Base-by-base conservation (phyloP, 2,113 vertebrate genomes). In the Indicator maculatus region DNA sequence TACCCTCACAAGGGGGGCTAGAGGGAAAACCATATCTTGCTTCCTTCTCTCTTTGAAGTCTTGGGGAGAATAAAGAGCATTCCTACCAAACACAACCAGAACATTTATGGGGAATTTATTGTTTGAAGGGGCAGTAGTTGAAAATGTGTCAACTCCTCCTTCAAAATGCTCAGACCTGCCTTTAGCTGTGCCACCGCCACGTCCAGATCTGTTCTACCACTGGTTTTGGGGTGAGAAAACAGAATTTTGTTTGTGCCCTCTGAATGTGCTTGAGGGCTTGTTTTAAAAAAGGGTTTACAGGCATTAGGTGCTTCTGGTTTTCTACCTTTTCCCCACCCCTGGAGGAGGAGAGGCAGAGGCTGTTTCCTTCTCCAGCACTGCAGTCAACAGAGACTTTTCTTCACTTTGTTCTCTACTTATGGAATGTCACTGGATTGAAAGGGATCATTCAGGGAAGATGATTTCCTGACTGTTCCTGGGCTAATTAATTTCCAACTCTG, bases 131-230 rank as follows among this genome's bases (percentile, higher is more conserved):
- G 76, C 45, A 73, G 64, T 30, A 55, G 86, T 47, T 83, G 91
- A 94, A 82, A 82, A 93, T 72, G 83, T 92, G 90, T 92, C 94
- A 95, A 72, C 88, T 86, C 67, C 83, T 93, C 86, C 75, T 92
- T 72, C 69, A 27, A 63, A 88, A 74, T 44, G 59, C 83, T 84
- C 79, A 58, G 80, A 64, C 2, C 4, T 86, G 88, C 69, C 76
- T 91, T 89, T 81, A 47, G 41, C 90, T 74, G 70, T 90, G 66
- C 91, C 79, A 89, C 79, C 47, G 19, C 77, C 72, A 26, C 12
- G 2, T 91, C 81, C 55, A 74, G n/a, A 86, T 76, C 55, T 83
- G 41, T 47, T 90, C 39, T 73, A 41, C 82, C 3, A 18, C 77
- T 88, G 80, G 17, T 82, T 91, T 83, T 83, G 58, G 79, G 90